Base-by-base conservation (phyloP, 2,797 vertebrate species). In the Linurgus olivaceus region DNA sequence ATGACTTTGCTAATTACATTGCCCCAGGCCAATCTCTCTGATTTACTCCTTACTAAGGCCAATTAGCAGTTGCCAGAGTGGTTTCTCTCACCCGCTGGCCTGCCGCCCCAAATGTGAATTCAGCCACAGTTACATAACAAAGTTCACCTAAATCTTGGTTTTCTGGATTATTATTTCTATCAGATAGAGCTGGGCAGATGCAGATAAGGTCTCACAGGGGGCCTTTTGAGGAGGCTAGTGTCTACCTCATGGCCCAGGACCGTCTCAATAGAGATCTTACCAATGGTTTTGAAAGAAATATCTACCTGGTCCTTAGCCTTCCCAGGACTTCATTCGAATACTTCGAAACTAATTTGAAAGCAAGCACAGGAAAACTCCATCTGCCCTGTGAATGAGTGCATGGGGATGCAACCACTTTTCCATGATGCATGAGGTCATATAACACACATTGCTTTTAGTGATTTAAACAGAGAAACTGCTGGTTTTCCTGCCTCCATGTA, bases 1-100 rank as follows among this genome's bases (percentile, higher is more conserved):
- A 88, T 95, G 96, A 95, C 93, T 96, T 95, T 94, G 90, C 92
- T 96, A 94, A 96, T 96, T 96, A 93, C 35, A 35, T 90, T 90
- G 92, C 94, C 86, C 76, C 66, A 35, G 82, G 96, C 66, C 79
- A 71, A 19, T 90, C 88, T 95, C 92, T 93, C 93, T 95, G 93
- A 92, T 33, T 95, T 93, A 58, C 90, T 95, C 75, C 85, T 94
- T 78, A 78, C 73, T 62, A 91, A 88, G 90, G 73, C 90, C 70
- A 92, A 96, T 95, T 95, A 96, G 88, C 76, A 59, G 82, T 86
- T 96, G 90, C 94, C 93, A 90, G 79, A 95, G 88, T 50, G 93
- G 90, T 96, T 96, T 93, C 86, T 95, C 76, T 96, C 79, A 88
- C 88, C 72, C 18, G 2, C 82, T 93, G 91, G 73, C 89, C 78